These are phyloP conservation scores for Operophtera brumata DNA, from an alignment of 2,888 invertebrate species.

Conservation along the genomic window DNA sequence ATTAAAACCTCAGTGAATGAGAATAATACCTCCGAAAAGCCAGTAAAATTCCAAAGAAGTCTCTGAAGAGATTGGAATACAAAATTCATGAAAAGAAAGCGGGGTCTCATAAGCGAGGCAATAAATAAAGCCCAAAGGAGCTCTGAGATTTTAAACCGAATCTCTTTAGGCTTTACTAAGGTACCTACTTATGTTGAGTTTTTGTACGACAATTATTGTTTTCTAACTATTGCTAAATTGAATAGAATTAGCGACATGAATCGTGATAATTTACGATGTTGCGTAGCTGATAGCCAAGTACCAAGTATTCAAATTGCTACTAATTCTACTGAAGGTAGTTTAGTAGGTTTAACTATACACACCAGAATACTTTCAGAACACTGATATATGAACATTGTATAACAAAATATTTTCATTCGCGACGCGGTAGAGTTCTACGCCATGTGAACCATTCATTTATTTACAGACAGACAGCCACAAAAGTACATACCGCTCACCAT, in stretches of 20 bases:
- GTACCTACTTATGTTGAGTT: constrained; percentile 10
- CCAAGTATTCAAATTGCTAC: too few species aligned
- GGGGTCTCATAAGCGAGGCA: constrained; percentile 33
- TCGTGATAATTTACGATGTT: not conserved
- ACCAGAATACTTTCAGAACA: too few species aligned
- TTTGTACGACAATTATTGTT: constrained; percentile 22
- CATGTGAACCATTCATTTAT: too few species aligned
- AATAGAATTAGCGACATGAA: not conserved
- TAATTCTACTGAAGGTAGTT: too few species aligned
- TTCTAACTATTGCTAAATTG: not conserved
- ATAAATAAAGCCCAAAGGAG: constrained; percentile 35
- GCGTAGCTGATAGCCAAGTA: not conserved
- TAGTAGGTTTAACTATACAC: too few species aligned
- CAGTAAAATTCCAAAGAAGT: constrained; percentile 10
- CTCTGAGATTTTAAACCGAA: constrained; percentile 34
- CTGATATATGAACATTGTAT: too few species aligned
- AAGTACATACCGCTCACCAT: too few species aligned
- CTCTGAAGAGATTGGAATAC: constrained; percentile 34
- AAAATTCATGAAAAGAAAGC: constrained; percentile 38
- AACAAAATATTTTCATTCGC: too few species aligned
- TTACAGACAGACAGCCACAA: too few species aligned
- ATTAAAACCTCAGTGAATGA: not conserved
- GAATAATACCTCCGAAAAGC: not conserved
- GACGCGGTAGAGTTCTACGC: too few species aligned
- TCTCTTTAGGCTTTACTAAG: constrained; percentile 19